A percentile compares a stretch with the other conserved stretches of the same genome.
Evolutionary conservation across 1,140 invertebrate species (phyloP).

Genomic region (Procambarus virginalis): DNA sequence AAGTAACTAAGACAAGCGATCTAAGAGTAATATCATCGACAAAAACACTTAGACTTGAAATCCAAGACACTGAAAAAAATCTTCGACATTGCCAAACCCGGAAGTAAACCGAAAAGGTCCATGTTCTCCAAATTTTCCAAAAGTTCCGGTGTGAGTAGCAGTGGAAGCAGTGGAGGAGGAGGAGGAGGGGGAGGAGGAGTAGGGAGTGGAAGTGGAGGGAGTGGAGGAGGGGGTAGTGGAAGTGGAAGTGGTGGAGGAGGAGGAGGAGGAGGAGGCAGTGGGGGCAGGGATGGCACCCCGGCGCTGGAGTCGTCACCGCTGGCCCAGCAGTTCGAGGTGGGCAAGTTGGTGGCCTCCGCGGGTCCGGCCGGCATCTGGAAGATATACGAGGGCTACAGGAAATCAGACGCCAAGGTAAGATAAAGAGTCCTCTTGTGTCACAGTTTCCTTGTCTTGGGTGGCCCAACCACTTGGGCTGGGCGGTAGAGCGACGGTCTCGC

Average conservation of each 20-base stretch:
- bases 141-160: constrained; percentile 34
- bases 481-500: no score
- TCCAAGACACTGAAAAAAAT: constrained; percentile 12
- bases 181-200: constrained; percentile 34
- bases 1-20: no score
- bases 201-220: constrained; percentile 33
- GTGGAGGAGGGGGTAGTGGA: constrained; percentile 40
- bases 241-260: constrained; percentile 46
- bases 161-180: constrained; percentile 12
- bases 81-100: constrained; percentile 4
- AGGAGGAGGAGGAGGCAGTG: constrained; percentile 40
- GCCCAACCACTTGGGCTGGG: no score
- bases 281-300: constrained; percentile 17
- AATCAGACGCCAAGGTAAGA: constrained; percentile 92
- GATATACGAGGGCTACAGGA: constrained; percentile 91
- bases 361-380: constrained; percentile 95
- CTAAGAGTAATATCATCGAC: no score
- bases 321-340: constrained; percentile 89
- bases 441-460: no score
- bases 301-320: constrained; percentile 79
- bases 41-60: no score
- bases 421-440: no score
- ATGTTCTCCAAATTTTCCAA: constrained; percentile 70
- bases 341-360: constrained; percentile 88
- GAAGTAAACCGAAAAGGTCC: neutral